Evolutionary conservation across 2,888 invertebrate genomes (phyloP), one percentile per base, ranked within the genome.

Genomic region (Cylindroiulus punctatus): DNA sequence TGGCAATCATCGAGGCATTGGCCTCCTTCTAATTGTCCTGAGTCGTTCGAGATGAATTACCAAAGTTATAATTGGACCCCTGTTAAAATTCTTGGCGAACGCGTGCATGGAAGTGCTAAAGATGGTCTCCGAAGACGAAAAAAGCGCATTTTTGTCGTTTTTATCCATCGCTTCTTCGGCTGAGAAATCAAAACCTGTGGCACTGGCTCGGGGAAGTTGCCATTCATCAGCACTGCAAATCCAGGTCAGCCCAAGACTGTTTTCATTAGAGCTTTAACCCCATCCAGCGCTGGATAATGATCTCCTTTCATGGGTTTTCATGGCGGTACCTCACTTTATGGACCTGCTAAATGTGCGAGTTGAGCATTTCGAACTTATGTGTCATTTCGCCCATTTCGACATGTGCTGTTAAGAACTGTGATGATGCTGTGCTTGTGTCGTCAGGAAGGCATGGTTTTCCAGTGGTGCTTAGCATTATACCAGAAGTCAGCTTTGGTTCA

Each of bases 11-110:
- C 76, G 76, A 76, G 76, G 14, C 76, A 76, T 30, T 76, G 76
- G 76, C 76, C 76, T 26, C 30, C 30, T 30, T 30, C 10, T 30
- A 76, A 76, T 76, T 76, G 76, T 30, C 14, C 76, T 30, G 12
- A 12, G 30, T 76, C 76, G 22, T 76, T 76, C 30, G 22, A 30
- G 30, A 76, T 17, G 30, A 76, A 76, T 26, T 76, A 76, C 76
- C 76, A 76, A 30, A 76, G 76, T 76, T 76, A 76, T 30, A 76
- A 76, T 76, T 76, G 76, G 76, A 76, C 22, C 76, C 76, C 76
- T 76, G 52, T 52, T 76, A 26, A 76, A 76, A 76, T 76, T 76
- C 76, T 76, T 76, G 76, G 76, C 76, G 26, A 65, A 26, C 2
- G 65, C n/a, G 19, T 4, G 19, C 19, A n/a, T 57, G 57, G 57